Conservation (phyloP, 2,113 vertebrate species). For the Pseudorhombus dupliciocellatus region DNA sequence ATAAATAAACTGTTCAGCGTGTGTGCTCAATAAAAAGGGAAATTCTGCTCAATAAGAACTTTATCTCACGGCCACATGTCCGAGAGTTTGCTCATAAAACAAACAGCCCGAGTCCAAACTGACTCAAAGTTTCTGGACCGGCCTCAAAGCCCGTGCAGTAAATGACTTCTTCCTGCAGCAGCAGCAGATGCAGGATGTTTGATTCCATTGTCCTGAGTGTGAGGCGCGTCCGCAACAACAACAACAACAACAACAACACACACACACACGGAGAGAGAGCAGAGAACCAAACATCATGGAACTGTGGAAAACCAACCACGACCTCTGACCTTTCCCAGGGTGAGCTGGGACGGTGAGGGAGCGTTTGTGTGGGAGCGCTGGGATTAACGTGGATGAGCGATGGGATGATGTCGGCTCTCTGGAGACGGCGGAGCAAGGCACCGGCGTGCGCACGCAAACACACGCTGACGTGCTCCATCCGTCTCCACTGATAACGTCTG, state of each 20-base stretch:
- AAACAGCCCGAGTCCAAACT: conserved; percentile 1
- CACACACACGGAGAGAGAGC: neutral
- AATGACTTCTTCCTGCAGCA: conserved; percentile 12
- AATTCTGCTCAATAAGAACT: neutral
- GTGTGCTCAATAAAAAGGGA: conserved; percentile 30
- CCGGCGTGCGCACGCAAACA: conserved; percentile 8
- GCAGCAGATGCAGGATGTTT: conserved; percentile 37
- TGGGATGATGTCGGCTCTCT: conserved; percentile 25
- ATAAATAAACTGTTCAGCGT: neutral
- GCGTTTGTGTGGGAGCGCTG: conserved; percentile 17
- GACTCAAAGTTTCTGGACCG: conserved; percentile 45
- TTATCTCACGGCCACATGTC: conserved; percentile 24
- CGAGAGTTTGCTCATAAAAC: conserved; percentile 16
- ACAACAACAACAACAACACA: neutral
- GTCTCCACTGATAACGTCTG: too few relatives aligned
- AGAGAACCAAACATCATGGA: neutral
- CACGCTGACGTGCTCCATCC: conserved; percentile 12
- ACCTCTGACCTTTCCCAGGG: conserved; percentile 56
- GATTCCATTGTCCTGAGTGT: conserved; percentile 43
- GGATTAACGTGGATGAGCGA: conserved; percentile 46
- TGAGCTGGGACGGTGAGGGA: conserved; percentile 20
- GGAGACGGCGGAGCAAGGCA: conserved; percentile 50
- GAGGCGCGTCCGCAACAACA: conserved; percentile 33
- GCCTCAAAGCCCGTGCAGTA: conserved; percentile 37
- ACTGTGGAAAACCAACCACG: conserved; percentile 18